These are phyloP conservation scores for Serilophus lunatus DNA, from an alignment of 2,113 vertebrate genomes.

Conservation along the genomic window DNA sequence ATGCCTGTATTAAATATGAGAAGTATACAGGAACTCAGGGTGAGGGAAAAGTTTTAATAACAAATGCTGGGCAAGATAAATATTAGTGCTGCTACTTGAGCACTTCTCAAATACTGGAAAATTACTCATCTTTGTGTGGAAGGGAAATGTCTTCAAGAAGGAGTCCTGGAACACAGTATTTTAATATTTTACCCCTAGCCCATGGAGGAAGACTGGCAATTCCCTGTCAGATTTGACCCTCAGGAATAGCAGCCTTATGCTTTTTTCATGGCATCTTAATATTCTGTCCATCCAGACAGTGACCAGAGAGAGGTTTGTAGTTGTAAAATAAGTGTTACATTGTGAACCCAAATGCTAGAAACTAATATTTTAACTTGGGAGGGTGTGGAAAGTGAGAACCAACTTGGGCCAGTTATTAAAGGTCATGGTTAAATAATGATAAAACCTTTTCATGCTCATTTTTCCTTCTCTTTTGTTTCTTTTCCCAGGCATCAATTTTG, in stretches of 20 bases:
- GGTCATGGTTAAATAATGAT: background rate
- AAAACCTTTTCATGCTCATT: background rate
- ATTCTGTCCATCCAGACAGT: background rate
- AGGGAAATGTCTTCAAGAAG: background rate
- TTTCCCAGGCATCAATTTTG: slow-evolving; percentile 89
- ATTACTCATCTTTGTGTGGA: background rate
- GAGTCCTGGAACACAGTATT: background rate
- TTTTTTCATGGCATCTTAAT: background rate
- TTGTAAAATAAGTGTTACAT: background rate
- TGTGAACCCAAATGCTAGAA: background rate
- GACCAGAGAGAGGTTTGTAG: background rate
- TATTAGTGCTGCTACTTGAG: slow-evolving; percentile 23
- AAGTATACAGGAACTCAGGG: background rate
- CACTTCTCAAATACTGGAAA: background rate
- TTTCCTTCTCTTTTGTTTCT: background rate
- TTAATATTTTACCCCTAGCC: background rate
- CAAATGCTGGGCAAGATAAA: slow-evolving; percentile 26
- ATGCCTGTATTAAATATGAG: background rate
- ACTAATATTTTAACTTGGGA: background rate
- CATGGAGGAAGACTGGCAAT: background rate
- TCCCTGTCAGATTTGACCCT: background rate
- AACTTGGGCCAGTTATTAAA: background rate
- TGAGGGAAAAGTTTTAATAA: slow-evolving; percentile 21
- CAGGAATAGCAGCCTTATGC: background rate
- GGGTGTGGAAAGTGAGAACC: background rate